Percentiles rank a stretch among this genome's conserved stretches.
Evolutionary conservation across 2,113 vertebrate genomes (phyloP).

Genomic region (Otus sunia): DNA sequence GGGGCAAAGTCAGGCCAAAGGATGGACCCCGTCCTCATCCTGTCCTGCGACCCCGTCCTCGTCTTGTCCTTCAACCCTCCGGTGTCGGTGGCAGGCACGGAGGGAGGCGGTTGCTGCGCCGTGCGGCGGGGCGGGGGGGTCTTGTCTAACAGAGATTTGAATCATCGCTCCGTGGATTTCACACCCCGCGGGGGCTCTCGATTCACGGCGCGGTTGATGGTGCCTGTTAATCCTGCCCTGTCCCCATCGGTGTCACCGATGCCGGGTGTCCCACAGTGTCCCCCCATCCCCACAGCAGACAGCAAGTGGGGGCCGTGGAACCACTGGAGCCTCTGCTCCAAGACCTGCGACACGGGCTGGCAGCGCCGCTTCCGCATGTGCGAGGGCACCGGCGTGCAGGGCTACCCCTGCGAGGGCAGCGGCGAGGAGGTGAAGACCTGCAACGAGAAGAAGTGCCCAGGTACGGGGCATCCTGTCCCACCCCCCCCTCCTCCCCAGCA

Average conservation of each 20-base stretch:
- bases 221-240: neutral
- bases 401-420: slow-evolving; percentile 91
- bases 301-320: slow-evolving; percentile 97
- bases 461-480: slow-evolving; percentile 53
- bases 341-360: slow-evolving; percentile 95
- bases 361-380: slow-evolving; percentile 96
- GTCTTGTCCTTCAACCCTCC: rapidly evolving
- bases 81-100: rapidly evolving
- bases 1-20: neutral
- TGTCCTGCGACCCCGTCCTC: neutral
- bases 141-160: neutral
- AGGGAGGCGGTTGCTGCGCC: neutral
- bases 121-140: rapidly evolving
- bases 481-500: rapidly evolving
- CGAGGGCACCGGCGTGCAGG: slow-evolving; percentile 85
- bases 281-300: slow-evolving; percentile 71
- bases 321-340: slow-evolving; percentile 95
- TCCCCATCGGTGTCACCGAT: rapidly evolving
- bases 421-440: slow-evolving; percentile 96
- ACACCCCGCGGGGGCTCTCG: neutral
- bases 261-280: neutral
- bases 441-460: slow-evolving; percentile 97
- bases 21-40: neutral
- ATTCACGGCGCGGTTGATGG: rapidly evolving
- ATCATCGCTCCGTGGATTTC: neutral